A percentile compares a stretch with the other conserved stretches of the same genome.
Evolutionary conservation across 2,113 vertebrate species (phyloP).

Genomic region (Phocoena phocoena): DNA sequence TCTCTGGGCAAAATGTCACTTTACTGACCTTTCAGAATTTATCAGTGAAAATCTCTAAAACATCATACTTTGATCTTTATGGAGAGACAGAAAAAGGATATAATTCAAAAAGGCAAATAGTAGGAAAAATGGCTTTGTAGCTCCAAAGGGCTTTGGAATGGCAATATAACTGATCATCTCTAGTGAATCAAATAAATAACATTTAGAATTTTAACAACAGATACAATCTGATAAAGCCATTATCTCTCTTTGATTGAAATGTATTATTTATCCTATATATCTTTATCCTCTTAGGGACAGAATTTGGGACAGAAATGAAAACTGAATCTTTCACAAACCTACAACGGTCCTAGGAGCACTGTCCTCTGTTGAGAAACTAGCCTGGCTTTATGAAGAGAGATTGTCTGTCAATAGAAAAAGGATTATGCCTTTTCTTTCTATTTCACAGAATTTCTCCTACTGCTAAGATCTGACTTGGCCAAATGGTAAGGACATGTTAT

Average conservation of each 20-base stretch:
- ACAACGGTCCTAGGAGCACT: neutral
- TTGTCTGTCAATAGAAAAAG: neutral
- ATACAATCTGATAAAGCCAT: neutral
- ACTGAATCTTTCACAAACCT: neutral
- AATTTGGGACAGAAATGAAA: neutral
- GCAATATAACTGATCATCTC: slow-evolving; percentile 12
- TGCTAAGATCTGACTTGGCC: neutral
- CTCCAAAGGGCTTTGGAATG: neutral
- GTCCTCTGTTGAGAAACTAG: neutral
- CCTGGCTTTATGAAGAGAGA: neutral
- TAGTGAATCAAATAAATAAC: slow-evolving; percentile 37
- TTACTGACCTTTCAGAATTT: neutral
- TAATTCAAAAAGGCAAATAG: slow-evolving; percentile 29
- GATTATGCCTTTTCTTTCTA: neutral
- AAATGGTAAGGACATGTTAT: neutral
- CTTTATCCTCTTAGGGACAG: neutral
- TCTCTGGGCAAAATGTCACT: neutral
- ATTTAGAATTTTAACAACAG: slow-evolving; percentile 18
- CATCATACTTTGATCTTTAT: neutral
- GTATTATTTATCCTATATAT: neutral
- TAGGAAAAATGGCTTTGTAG: neutral
- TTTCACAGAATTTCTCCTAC: neutral
- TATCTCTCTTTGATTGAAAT: slow-evolving; percentile 19
- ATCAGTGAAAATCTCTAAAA: slow-evolving; percentile 33
- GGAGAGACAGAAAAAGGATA: neutral